Percentiles rank a stretch among this genome's conserved stretches.
These are phyloP conservation scores for Onchidella celtica DNA, from an alignment of 2,888 invertebrate genomes.

Conservation along the genomic window DNA sequence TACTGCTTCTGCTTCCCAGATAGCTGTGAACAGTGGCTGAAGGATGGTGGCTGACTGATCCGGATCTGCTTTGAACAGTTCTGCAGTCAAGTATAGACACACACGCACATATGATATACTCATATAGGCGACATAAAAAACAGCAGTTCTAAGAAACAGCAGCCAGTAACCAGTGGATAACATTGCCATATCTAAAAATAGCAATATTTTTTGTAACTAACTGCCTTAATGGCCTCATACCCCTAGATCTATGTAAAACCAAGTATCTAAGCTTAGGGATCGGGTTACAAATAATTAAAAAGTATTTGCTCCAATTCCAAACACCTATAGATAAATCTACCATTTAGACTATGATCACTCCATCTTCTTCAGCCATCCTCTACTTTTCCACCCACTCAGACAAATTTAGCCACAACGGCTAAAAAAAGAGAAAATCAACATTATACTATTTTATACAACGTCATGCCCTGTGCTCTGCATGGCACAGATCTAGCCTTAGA, in stretches of 20 bases:
- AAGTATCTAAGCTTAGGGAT: not conserved
- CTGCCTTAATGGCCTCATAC: not conserved
- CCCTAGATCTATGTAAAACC: not conserved
- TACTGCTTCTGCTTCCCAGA: too few species aligned
- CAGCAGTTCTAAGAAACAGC: not conserved
- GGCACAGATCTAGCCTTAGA: too few species aligned
- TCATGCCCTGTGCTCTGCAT: not conserved
- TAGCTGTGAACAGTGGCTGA: too few species aligned
- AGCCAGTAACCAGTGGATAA: not conserved
- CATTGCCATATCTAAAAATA: not conserved
- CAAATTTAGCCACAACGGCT: not conserved
- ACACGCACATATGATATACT: too few species aligned
- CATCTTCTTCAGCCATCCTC: not conserved
- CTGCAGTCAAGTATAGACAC: too few species aligned
- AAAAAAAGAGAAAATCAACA: not conserved
- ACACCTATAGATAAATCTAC: not conserved
- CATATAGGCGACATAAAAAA: not conserved
- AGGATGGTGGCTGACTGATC: too few species aligned
- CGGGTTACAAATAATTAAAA: not conserved
- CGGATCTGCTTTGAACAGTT: too few species aligned
- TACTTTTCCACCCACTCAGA: not conserved
- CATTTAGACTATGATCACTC: not conserved
- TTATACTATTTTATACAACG: not conserved
- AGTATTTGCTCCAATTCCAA: not conserved
- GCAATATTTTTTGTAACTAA: not conserved